Base-by-base conservation (phyloP, 2,888 invertebrate genomes). In the Drosophila barbarae region DNA sequence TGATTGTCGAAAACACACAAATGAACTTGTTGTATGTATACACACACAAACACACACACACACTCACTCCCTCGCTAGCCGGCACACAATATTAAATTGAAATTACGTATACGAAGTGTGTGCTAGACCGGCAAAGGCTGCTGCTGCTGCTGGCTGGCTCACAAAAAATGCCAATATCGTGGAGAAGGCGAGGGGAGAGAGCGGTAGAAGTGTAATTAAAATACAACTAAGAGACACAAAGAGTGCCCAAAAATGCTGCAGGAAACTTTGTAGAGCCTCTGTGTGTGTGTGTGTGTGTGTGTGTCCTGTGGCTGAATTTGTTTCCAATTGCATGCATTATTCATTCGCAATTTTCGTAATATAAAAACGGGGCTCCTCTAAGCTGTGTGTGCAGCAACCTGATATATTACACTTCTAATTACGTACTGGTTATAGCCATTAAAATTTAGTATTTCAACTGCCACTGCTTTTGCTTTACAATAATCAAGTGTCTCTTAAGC, bases 71-170 rank as follows among this genome's bases (percentile, higher is more conserved):
- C 15, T 13, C 12, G 7, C 30, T 44, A 0, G 28, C 46, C 23
- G 49, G 26, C 36, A 26, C 61, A 84, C 81, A 83, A 66, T 74
- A 74, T 77, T 80, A 83, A 71, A 84, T 73, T 73, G 68, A 76
- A 84, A 79, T 83, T 76, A 83, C 72, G 72, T 64, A 76, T 80
- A 80, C 67, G 80, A 35, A 34, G 65, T 59, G 53, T 69, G 55
- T 36, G 53, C 59, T 18, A 52, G 49, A 47, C 67, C n/a, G 42
- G 59, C 58, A 58, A 58, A 18, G 58, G 39, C 59, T 30, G 58
- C 23, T 23, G 39, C 59, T 30, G 58, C 18, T 18, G 39, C 59
- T 30, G 58, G 39, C 60, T 30, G 35, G 9, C 18, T 18, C 13
- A 18, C 21, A 47, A 32, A 23, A 52, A 59, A 55, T 66, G 46